Percentiles rank a stretch among this genome's conserved stretches.
Conservation (phyloP, 1,140 invertebrate genomes). For the Procambarus clarkii region DNA sequence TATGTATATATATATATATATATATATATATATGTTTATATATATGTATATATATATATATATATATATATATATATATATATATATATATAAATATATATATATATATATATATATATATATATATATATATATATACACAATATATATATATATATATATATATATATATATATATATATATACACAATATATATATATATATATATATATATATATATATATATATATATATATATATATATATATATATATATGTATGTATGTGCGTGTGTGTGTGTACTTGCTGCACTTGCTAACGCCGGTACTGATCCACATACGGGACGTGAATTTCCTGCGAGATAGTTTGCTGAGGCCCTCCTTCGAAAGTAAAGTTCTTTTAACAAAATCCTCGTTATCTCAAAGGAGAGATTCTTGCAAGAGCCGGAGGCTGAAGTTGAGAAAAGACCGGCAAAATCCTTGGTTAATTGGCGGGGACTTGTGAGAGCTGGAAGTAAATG, state of each 20-base stretch:
- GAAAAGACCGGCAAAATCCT: background rate
- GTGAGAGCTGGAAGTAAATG: too few species aligned
- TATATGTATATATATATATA: constrained; percentile 13
- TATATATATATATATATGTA: background rate
- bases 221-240: constrained; percentile 15
- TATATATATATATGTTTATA: constrained; percentile 19
- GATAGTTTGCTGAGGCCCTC: background rate
- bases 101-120: constrained; percentile 23
- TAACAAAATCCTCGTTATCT: constrained; percentile 11
- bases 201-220: constrained; percentile 18
- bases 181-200: background rate
- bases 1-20: constrained; percentile 26
- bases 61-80: constrained; percentile 29
- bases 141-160: background rate
- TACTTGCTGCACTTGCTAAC: too few species aligned
- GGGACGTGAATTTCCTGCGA: too few species aligned
- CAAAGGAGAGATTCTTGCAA: background rate
- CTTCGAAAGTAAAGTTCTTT: background rate
- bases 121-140: too few species aligned
- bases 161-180: background rate
- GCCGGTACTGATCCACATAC: too few species aligned
- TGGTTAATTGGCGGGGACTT: background rate
- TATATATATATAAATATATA: constrained; percentile 31
- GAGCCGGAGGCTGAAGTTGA: background rate
- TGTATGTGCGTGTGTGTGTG: background rate